A percentile compares a stretch with the other conserved stretches of the same genome.
phyloP scores from a whole-genome alignment of 2,797 vertebrate genomes.

The Meriones psammophilus region DNA sequence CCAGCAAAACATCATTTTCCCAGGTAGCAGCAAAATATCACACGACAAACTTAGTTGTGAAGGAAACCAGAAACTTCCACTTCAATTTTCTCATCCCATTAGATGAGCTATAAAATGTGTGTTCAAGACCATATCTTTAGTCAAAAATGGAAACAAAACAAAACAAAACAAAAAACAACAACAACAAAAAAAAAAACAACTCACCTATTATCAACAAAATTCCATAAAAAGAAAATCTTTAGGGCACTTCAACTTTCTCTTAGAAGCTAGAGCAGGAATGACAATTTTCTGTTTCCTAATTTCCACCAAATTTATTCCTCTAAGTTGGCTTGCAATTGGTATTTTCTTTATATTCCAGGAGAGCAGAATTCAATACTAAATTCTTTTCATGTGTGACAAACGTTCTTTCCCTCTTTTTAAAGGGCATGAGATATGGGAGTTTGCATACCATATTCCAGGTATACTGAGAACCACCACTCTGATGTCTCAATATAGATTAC shows the following conservation, averaged over 20 bases:
- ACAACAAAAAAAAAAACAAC: too few relatives aligned
- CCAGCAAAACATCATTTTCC: too few relatives aligned
- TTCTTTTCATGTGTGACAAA: neutral
- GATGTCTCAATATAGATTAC: neutral
- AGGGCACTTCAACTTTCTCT: conserved; percentile 56
- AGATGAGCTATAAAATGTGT: conserved; percentile 53
- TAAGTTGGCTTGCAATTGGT: neutral
- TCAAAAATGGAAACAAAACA: neutral
- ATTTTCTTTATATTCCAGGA: neutral
- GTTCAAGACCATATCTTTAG: conserved; percentile 38
- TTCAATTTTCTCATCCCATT: conserved; percentile 20
- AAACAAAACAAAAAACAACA: too few relatives aligned
- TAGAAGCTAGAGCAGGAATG: conserved; percentile 69
- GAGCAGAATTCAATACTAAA: conserved; percentile 40
- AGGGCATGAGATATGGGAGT: neutral
- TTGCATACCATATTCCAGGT: neutral
- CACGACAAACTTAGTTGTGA: too few relatives aligned
- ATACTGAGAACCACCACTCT: neutral
- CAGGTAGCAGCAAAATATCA: too few relatives aligned
- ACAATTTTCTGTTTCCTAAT: conserved; percentile 58
- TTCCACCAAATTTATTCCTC: conserved; percentile 5
- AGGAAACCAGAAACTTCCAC: too few relatives aligned
- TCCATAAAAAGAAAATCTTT: conserved; percentile 27
- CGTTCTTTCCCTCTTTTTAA: neutral
- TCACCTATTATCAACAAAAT: conserved; percentile 37